A percentile compares a stretch with the other conserved stretches of the same genome.
Conservation (phyloP, 2,797 vertebrate species). For the Tenualosa ilisha region DNA sequence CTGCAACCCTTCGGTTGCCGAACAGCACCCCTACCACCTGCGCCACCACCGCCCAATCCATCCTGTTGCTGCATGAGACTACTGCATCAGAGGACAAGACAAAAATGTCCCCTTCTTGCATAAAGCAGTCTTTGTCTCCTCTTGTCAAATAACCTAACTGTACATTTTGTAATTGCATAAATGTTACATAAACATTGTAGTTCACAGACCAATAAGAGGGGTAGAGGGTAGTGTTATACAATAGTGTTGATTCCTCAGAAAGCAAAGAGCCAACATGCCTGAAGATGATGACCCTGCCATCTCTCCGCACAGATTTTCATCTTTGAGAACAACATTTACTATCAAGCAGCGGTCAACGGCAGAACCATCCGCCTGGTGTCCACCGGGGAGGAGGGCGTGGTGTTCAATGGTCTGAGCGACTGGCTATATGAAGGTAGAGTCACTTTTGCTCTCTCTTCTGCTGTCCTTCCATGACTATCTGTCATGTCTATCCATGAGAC, state of each 20-base stretch:
- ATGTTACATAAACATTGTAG: no score
- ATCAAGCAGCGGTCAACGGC: slow-evolving; percentile 85
- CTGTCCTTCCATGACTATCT: not conserved
- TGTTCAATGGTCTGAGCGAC: slow-evolving; percentile 95
- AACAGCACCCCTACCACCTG: no score
- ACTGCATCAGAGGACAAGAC: no score
- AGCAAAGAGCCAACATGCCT: not conserved
- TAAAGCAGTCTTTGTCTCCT: no score
- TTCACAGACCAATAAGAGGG: no score
- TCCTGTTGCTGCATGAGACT: no score
- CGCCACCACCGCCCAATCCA: no score
- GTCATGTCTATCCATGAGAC: not conserved
- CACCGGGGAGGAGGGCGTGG: slow-evolving; percentile 88
- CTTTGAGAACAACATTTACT: slow-evolving; percentile 99
- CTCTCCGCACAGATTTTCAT: slow-evolving; percentile 85
- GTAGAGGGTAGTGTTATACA: not conserved
- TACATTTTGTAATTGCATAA: no score
- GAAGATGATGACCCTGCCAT: not conserved
- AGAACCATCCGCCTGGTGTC: slow-evolving; percentile 92
- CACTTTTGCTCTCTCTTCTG: not conserved
- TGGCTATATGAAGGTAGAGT: slow-evolving; percentile 96
- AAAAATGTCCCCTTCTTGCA: no score
- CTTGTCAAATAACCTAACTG: no score
- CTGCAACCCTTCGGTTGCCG: no score
- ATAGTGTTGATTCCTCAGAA: not conserved